Evolutionary conservation across 1,140 invertebrate species (phyloP).

Genomic region (Wiebesia pumilae): DNA sequence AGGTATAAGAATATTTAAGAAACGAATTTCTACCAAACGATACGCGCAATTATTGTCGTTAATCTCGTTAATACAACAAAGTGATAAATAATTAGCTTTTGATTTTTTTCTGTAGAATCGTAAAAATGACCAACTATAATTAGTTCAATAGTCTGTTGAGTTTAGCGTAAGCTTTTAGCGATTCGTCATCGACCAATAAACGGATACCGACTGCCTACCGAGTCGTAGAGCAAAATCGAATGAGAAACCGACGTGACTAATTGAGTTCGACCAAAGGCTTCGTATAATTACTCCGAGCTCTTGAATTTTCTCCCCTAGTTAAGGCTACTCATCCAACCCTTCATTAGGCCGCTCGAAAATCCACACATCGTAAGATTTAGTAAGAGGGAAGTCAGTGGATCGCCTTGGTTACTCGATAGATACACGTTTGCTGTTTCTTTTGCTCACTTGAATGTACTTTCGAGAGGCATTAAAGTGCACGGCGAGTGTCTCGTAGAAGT

Average conservation of each 20-base stretch:
- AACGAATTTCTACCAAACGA: too few species aligned
- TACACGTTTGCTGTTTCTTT: neutral
- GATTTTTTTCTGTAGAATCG: too few species aligned
- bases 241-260: neutral
- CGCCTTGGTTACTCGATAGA: too few species aligned
- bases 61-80: too few species aligned
- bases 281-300: constrained; percentile 6
- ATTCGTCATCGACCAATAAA: neutral
- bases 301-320: constrained; percentile 35
- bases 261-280: neutral
- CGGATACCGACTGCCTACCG: neutral
- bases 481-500: too few species aligned
- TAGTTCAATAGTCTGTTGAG: too few species aligned
- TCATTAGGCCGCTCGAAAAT: neutral
- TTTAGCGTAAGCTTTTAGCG: neutral
- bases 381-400: too few species aligned
- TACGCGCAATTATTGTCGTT: too few species aligned
- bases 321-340: neutral
- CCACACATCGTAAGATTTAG: too few species aligned
- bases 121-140: too few species aligned
- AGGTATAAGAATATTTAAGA: too few species aligned
- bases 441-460: constrained; percentile 4
- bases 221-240: neutral
- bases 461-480: neutral
- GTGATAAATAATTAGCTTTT: too few species aligned